Conservation (phyloP, 1,140 invertebrate species). For the Polypedilum vanderplanki region DNA sequence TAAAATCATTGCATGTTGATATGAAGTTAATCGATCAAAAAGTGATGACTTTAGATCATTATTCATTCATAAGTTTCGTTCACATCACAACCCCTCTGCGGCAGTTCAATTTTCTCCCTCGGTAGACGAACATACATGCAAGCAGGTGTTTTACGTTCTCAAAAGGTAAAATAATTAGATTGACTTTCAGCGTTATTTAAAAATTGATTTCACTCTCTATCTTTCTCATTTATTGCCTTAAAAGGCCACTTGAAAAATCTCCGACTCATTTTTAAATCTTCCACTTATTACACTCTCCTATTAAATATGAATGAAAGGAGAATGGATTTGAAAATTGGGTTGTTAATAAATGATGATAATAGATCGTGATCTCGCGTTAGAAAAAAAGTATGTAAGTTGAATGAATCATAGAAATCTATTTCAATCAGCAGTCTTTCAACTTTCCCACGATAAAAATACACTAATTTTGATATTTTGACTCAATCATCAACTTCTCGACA, state of each 20-base stretch:
- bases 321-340: slow-evolving; percentile 4
- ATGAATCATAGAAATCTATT: not conserved
- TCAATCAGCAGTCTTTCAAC: not conserved
- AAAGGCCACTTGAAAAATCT: not conserved
- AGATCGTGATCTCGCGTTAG: slow-evolving; percentile 21
- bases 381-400: slow-evolving; percentile 14
- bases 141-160: slow-evolving; percentile 21
- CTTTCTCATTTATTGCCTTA: not conserved
- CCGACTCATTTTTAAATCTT: not conserved
- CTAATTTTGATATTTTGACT: not conserved
- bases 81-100: not conserved
- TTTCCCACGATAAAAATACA: not conserved
- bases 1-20: not conserved
- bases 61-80: slow-evolving; percentile 4
- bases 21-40: slow-evolving; percentile 24
- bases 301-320: slow-evolving; percentile 23
- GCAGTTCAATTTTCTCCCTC: not conserved
- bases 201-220: not conserved
- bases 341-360: slow-evolving; percentile 27
- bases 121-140: slow-evolving; percentile 1
- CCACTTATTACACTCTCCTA: not conserved
- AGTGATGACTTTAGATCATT: slow-evolving; percentile 25
- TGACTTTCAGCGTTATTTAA: not conserved
- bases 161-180: not conserved
- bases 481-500: slow-evolving; percentile 10